Conservation (phyloP, 2,113 vertebrate genomes). For the Lontra canadensis region DNA sequence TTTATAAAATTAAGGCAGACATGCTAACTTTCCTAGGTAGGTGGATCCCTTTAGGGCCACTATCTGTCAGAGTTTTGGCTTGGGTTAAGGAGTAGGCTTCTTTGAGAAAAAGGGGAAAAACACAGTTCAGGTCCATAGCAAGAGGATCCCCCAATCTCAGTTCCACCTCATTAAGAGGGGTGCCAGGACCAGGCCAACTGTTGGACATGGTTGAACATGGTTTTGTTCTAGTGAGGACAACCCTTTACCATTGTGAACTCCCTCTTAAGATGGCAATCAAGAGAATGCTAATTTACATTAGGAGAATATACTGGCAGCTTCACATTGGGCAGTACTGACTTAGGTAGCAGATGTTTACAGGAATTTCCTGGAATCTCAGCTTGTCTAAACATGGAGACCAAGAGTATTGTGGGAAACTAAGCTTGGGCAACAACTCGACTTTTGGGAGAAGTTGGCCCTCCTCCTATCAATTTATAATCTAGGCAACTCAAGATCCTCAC, state of each 20-base stretch:
- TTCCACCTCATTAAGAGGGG: accelerated
- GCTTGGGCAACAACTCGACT: neutral
- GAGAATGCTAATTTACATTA: neutral
- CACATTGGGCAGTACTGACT: neutral
- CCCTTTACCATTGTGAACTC: accelerated
- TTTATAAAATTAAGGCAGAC: neutral
- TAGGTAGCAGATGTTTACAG: neutral
- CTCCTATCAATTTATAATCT: neutral
- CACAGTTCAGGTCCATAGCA: neutral
- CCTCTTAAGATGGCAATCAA: neutral
- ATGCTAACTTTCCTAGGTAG: neutral
- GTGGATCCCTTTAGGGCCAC: neutral
- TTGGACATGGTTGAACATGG: accelerated
- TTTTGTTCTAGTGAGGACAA: neutral
- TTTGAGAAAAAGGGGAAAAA: neutral
- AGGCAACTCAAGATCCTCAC: neutral
- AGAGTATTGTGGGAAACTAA: neutral
- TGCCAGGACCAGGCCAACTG: neutral
- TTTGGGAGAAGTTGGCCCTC: neutral
- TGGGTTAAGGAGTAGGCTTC: neutral
- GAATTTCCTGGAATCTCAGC: neutral
- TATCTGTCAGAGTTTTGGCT: neutral
- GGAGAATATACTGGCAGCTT: neutral
- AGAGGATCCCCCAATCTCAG: neutral
- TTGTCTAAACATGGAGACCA: neutral